phyloP scores from a whole-genome alignment of 2,113 vertebrate genomes.

The Sitta europaea region DNA sequence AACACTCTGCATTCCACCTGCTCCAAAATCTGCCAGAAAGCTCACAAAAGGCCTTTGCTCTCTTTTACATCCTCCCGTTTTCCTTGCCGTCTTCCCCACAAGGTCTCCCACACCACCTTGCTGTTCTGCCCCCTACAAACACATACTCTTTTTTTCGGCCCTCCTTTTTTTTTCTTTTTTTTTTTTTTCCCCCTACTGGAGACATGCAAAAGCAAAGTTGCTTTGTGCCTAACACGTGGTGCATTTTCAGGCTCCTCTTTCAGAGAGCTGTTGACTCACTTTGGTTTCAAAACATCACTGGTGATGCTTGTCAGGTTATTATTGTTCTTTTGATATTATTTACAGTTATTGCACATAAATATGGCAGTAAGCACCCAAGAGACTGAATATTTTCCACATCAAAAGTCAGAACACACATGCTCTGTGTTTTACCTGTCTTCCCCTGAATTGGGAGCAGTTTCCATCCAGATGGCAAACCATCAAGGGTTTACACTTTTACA shows the following conservation, averaged over 20 bases:
- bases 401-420: background rate
- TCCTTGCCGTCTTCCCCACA: background rate
- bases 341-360: background rate
- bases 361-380: background rate
- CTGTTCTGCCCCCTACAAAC: background rate
- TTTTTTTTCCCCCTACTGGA: rapidly evolving
- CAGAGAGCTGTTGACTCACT: background rate
- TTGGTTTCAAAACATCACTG: background rate
- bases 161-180: background rate
- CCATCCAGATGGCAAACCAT: conserved; percentile 43
- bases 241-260: background rate
- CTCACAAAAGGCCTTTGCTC: conserved; percentile 49
- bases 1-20: conserved; percentile 71
- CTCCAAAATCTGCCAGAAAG: conserved; percentile 42
- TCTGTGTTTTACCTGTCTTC: conserved; percentile 6
- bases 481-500: conserved; percentile 54
- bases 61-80: background rate
- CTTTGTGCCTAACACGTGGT: background rate
- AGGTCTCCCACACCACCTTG: background rate
- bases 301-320: background rate
- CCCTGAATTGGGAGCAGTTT: background rate
- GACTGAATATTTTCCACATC: conserved; percentile 2
- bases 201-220: background rate
- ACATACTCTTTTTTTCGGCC: background rate
- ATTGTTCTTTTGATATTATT: background rate